Evolutionary conservation across 2,113 vertebrate genomes (phyloP).

Genomic region (Pipa parva): DNA sequence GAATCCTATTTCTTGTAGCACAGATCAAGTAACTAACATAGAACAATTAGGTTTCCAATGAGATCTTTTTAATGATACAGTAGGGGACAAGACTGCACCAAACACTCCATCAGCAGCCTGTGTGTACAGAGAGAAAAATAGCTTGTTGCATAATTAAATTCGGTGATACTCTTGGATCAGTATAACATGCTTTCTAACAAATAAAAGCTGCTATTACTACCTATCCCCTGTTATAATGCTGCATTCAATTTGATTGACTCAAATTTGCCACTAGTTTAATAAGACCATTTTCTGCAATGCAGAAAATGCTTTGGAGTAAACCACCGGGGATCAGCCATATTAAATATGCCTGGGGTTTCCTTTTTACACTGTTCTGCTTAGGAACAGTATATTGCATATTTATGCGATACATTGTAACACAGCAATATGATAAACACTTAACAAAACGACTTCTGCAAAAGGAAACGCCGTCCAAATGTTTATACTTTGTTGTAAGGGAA

Average conservation of each 20-base stretch:
- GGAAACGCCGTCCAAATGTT: constrained; percentile 3
- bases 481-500: neutral
- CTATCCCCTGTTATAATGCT: neutral
- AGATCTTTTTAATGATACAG: constrained; percentile 28
- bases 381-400: constrained; percentile 12
- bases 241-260: neutral
- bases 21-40: constrained; percentile 29
- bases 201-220: neutral
- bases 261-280: neutral
- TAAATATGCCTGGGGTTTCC: constrained; percentile 2
- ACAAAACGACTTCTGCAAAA: neutral
- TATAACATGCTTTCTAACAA: constrained; percentile 1
- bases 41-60: constrained; percentile 29
- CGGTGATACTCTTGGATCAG: neutral
- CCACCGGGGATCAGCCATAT: neutral
- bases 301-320: neutral
- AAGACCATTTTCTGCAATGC: neutral
- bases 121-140: neutral
- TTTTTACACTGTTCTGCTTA: constrained; percentile 6
- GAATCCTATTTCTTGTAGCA: constrained; percentile 15
- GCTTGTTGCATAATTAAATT: constrained; percentile 18
- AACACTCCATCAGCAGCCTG: constrained; percentile 5
- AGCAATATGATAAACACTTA: neutral
- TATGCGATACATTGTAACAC: neutral
- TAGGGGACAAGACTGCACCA: constrained; percentile 7